These are phyloP conservation scores for Mesocricetus auratus DNA, from an alignment of 2,113 vertebrate species.

Conservation along the genomic window DNA sequence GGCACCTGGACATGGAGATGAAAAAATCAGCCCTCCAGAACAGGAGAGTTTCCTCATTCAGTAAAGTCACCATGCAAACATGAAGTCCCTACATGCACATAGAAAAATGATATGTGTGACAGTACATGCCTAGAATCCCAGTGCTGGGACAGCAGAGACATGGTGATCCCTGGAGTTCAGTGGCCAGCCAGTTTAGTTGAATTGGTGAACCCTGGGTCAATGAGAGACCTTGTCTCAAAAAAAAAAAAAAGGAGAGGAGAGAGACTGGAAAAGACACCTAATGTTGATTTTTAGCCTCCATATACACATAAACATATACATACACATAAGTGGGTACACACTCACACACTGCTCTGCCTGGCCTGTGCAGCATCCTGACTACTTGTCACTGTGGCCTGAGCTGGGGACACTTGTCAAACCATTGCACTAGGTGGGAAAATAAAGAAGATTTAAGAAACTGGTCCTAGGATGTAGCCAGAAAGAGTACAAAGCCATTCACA, in stretches of 20 bases:
- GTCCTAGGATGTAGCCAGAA: background rate
- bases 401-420: accelerated
- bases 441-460: background rate
- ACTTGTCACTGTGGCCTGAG: background rate
- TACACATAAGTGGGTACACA: background rate
- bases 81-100: background rate
- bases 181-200: background rate
- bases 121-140: background rate
- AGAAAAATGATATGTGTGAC: background rate
- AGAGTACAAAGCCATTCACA: no score
- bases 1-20: background rate
- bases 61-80: background rate
- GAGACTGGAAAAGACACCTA: background rate
- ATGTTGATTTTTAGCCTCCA: background rate
- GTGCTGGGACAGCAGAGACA: background rate
- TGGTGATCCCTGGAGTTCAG: background rate
- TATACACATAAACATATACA: background rate
- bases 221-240: background rate
- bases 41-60: background rate
- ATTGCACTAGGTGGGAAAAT: background rate
- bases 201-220: background rate
- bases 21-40: background rate
- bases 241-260: no score
- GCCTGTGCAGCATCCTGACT: no score
- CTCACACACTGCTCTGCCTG: no score